Evolutionary conservation across 2,888 invertebrate genomes (phyloP), one percentile per base, ranked within the genome.

Genomic region (Drosophila planitibia): DNA sequence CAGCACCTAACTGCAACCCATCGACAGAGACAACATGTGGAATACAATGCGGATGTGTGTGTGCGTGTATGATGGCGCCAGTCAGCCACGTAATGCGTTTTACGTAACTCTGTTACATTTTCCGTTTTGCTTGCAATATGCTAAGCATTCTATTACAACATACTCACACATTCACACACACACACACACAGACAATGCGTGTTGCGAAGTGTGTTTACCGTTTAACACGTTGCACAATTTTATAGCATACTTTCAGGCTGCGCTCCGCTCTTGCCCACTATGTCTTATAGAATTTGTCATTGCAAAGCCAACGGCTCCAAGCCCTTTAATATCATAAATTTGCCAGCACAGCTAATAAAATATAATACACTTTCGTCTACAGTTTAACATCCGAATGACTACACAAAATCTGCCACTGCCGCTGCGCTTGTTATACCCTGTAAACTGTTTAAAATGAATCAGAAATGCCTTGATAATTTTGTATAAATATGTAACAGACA

Each of bases 41-140:
- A 51, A 12, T 32, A 30, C 37, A 25, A 37, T 12, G 16, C 39
- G 32, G 22, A 52, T 58, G 49, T 49, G 44, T 19, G 54, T 57
- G 49, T 54, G 44, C 41, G 41, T 33, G 55, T 52, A 59, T 54
- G 62, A 41, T 63, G 63, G 66, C 63, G 69, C 51, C 68, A 72
- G 73, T 69, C 80, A 66, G 74, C 82, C 82, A 71, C 74, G 84
- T 82, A 81, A 83, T 81, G 78, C 72, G 70, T 83, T 82, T 74
- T 76, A 70, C 77, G 69, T 83, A 77, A 83, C 85, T 79, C 65
- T 82, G 85, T 85, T 85, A 82, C 72, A 74, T 82, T 85, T 76
- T 74, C 82, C 85, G 79, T 79, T 82, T 82, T 85, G 83, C 85
- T 85, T 82, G 82, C 77, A 83, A 84, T 85, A 85, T 85, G 82